Conservation (phyloP, 2,113 vertebrate genomes). For the Nycticryphes semicollaris region DNA sequence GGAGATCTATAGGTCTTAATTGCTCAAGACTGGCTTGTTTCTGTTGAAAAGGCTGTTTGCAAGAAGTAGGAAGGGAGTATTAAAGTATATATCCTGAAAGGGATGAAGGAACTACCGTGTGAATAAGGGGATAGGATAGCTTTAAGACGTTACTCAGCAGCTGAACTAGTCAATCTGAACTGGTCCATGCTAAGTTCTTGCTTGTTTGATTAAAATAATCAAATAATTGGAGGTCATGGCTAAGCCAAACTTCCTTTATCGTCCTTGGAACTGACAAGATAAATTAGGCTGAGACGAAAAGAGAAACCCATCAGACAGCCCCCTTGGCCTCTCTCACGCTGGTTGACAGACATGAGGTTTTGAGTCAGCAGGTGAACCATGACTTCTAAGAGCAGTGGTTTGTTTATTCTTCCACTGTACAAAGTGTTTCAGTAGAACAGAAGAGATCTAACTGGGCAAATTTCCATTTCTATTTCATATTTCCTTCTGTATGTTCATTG, state of each 20-base stretch:
- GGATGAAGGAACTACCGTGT: neutral
- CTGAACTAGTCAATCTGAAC: neutral
- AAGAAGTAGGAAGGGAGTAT: slow-evolving; percentile 38
- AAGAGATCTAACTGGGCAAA: neutral
- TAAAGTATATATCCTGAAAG: slow-evolving; percentile 37
- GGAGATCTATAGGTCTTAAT: slow-evolving; percentile 64
- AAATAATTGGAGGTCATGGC: neutral
- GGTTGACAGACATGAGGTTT: slow-evolving; percentile 29
- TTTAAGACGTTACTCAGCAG: neutral
- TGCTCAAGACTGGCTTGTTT: slow-evolving; percentile 64
- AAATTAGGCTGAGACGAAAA: slow-evolving; percentile 23
- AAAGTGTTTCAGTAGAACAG: slow-evolving; percentile 15
- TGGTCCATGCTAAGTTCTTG: neutral
- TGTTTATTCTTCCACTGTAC: slow-evolving; percentile 45
- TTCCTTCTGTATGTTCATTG: neutral
- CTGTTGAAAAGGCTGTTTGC: slow-evolving; percentile 52
- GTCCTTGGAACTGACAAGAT: slow-evolving; percentile 26
- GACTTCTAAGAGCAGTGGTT: slow-evolving; percentile 42
- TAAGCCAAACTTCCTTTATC: slow-evolving; percentile 8
- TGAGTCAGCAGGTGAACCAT: slow-evolving; percentile 47
- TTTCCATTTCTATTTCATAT: slow-evolving; percentile 2
- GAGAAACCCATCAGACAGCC: slow-evolving; percentile 40
- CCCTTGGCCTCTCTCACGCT: slow-evolving; percentile 23
- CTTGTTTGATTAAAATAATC: slow-evolving; percentile 31
- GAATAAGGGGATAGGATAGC: neutral